Evolutionary conservation across 2,888 invertebrate genomes (phyloP).

Genomic region (Sipha maydis): DNA sequence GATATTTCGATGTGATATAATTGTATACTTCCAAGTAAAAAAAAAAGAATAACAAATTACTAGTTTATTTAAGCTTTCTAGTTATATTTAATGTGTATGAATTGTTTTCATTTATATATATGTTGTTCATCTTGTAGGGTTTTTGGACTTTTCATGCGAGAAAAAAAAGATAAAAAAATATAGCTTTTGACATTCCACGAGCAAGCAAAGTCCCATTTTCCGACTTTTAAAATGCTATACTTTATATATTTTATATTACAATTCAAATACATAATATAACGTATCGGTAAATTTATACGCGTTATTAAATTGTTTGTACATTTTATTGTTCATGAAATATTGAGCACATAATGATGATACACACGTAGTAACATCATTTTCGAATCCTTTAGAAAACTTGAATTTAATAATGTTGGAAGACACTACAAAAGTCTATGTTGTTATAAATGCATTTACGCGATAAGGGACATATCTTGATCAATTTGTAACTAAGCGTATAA

Average conservation of each 20-base stretch:
- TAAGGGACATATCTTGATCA: not conserved
- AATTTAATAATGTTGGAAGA: not conserved
- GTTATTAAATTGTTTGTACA: not conserved
- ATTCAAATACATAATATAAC: not conserved
- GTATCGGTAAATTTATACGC: not conserved
- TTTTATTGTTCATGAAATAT: not conserved
- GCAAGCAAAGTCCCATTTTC: not conserved
- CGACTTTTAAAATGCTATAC: too few relatives aligned
- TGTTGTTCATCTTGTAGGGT: not conserved
- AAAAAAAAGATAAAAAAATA: not conserved
- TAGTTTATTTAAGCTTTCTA: not conserved
- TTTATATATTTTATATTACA: not conserved
- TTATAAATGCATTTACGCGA: not conserved
- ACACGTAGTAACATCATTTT: not conserved
- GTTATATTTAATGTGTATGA: not conserved
- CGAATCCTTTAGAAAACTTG: conserved; percentile 9
- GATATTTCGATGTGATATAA: not conserved
- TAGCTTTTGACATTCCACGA: not conserved
- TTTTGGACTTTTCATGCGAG: not conserved
- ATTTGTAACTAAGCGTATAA: not conserved
- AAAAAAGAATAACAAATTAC: not conserved
- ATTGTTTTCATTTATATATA: not conserved
- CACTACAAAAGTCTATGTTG: not conserved
- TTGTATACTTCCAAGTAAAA: not conserved
- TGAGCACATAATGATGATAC: not conserved